These are phyloP conservation scores for Mylabris sibirica DNA, from an alignment of 2,888 invertebrate species.

Conservation along the genomic window DNA sequence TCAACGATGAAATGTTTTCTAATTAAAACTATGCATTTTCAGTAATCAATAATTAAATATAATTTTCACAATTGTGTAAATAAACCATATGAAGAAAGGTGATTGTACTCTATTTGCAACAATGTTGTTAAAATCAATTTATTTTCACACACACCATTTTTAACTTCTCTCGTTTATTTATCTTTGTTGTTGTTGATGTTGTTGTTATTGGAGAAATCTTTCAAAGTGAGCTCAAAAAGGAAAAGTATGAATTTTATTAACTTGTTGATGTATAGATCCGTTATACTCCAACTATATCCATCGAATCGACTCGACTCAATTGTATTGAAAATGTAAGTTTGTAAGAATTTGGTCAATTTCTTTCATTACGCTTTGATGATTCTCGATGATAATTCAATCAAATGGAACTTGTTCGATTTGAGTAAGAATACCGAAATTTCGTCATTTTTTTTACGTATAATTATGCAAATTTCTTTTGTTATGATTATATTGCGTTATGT, in stretches of 20 bases:
- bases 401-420: not conserved
- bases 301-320: not conserved
- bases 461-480: conserved; percentile 3
- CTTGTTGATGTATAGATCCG: not conserved
- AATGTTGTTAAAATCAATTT: conserved; percentile 24
- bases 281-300: not conserved
- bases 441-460: not conserved
- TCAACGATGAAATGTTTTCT: no score
- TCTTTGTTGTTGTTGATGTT: not conserved
- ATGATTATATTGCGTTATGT: not conserved
- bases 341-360: not conserved
- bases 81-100: conserved; percentile 23
- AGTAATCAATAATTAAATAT: no score
- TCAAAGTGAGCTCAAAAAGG: not conserved
- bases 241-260: not conserved
- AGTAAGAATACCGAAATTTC: not conserved
- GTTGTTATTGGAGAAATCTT: not conserved
- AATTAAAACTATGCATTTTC: no score
- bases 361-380: not conserved
- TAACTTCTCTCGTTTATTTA: conserved; percentile 18
- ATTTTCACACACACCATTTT: conserved; percentile 27
- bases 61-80: conserved; percentile 26
- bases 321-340: no score
- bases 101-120: conserved; percentile 25
- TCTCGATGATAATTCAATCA: not conserved